phyloP scores from a whole-genome alignment of 2,797 vertebrate species.

The Poeciliopsis turneri region DNA sequence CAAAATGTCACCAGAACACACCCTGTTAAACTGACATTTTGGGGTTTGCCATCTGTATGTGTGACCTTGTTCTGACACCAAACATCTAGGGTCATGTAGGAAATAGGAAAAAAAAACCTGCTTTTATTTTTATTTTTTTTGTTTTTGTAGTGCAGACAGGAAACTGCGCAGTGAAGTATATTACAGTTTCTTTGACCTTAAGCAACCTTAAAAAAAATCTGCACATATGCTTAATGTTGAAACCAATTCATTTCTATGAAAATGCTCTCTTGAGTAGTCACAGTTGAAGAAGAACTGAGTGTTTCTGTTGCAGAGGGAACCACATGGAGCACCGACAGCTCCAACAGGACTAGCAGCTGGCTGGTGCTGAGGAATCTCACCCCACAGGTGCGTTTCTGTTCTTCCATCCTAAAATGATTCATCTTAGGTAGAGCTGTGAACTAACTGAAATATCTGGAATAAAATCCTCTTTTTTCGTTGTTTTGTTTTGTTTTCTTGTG shows the following conservation, averaged over 20 bases:
- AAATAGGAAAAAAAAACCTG: slow-evolving; percentile 3
- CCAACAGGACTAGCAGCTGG: slow-evolving; percentile 97
- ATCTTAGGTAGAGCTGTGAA: not conserved
- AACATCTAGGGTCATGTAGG: not conserved
- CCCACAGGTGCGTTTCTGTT: slow-evolving; percentile 85
- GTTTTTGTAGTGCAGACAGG: not conserved
- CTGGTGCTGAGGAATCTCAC: slow-evolving; percentile 98
- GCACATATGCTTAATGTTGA: not conserved
- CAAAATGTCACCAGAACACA: slow-evolving; percentile 16
- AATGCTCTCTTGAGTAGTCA: not conserved
- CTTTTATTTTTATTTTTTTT: not conserved
- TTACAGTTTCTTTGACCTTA: not conserved
- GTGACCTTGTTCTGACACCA: slow-evolving; percentile 39
- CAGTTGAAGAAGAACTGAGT: not conserved
- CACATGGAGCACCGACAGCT: slow-evolving; percentile 97
- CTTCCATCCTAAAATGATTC: not conserved
- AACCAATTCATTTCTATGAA: not conserved
- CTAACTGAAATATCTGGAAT: not conserved
- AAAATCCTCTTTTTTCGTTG: not conserved
- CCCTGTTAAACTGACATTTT: slow-evolving; percentile 70
- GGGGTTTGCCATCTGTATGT: slow-evolving; percentile 56
- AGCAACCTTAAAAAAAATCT: not conserved
- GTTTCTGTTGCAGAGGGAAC: slow-evolving; percentile 81
- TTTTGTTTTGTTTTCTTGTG: not conserved
- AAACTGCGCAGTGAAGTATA: not conserved